These are phyloP conservation scores for Hylia prasina DNA, from an alignment of 2,113 vertebrate species.

Conservation along the genomic window DNA sequence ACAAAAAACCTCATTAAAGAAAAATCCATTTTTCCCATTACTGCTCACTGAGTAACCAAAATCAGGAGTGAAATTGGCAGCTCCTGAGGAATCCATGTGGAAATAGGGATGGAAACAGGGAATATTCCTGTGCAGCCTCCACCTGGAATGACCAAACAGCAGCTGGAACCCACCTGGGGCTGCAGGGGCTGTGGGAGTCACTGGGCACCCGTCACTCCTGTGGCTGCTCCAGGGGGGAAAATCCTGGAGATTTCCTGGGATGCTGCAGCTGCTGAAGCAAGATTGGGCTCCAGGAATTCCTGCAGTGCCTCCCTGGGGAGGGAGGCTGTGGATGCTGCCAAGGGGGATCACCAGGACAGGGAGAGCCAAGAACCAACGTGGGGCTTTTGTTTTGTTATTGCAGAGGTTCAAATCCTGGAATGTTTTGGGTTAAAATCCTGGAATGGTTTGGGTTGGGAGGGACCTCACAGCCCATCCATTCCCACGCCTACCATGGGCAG, in stretches of 20 bases:
- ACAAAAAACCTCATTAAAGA: not conserved
- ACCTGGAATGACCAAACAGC: not conserved
- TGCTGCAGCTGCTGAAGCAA: not conserved
- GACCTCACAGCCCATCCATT: rapidly evolving
- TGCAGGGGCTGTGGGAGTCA: not conserved
- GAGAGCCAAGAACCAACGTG: not conserved
- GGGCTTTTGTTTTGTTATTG: not conserved
- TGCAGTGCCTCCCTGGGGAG: not conserved
- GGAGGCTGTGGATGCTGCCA: not conserved
- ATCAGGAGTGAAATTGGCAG: not conserved
- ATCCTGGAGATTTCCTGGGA: not conserved
- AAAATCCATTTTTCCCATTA: not conserved
- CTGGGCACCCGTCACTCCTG: not conserved
- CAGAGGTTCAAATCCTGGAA: not conserved
- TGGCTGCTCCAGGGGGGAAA: not conserved
- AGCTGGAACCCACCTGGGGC: not conserved
- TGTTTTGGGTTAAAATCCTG: not conserved
- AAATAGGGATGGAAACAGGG: not conserved
- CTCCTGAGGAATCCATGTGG: not conserved
- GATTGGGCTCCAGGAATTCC: not conserved
- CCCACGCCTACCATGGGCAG: not conserved
- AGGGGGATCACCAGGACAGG: too few relatives aligned
- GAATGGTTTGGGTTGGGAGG: too few relatives aligned
- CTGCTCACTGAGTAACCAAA: not conserved
- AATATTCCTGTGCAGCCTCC: not conserved